Conservation (phyloP, 2,888 invertebrate genomes). For the Halocaridina rubra region DNA sequence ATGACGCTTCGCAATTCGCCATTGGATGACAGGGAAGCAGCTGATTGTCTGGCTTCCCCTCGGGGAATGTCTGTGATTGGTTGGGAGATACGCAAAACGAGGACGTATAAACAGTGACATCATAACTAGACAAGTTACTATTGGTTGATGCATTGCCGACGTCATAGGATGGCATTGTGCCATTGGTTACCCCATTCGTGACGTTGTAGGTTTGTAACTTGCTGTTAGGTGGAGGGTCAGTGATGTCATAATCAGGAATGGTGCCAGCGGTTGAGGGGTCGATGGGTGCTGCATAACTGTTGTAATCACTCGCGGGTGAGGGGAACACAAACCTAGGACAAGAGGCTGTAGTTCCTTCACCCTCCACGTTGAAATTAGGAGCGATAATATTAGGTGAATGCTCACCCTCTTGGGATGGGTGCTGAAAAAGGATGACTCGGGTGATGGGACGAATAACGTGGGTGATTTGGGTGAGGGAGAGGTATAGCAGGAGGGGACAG, state of each 20-base stretch:
- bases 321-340: conserved; percentile 1
- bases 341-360: not conserved
- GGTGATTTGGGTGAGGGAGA: not conserved
- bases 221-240: not conserved
- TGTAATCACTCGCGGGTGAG: conserved; percentile 6
- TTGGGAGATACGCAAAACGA: conserved; percentile 28
- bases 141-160: conserved; percentile 17
- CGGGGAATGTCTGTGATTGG: conserved; percentile 23
- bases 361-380: not conserved
- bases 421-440: no score
- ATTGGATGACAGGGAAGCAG: not conserved
- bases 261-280: not conserved
- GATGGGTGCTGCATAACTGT: conserved; percentile 20
- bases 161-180: not conserved
- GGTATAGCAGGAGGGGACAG: not conserved
- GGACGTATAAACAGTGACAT: conserved; percentile 46
- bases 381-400: not conserved
- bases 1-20: not conserved
- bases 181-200: not conserved
- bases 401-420: not conserved
- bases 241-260: not conserved
- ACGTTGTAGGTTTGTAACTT: not conserved
- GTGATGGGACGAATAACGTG: not conserved
- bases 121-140: conserved; percentile 17
- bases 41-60: conserved; percentile 30